Evolutionary conservation across 2,113 vertebrate species (phyloP).

Genomic region (Pedionomus torquatus): DNA sequence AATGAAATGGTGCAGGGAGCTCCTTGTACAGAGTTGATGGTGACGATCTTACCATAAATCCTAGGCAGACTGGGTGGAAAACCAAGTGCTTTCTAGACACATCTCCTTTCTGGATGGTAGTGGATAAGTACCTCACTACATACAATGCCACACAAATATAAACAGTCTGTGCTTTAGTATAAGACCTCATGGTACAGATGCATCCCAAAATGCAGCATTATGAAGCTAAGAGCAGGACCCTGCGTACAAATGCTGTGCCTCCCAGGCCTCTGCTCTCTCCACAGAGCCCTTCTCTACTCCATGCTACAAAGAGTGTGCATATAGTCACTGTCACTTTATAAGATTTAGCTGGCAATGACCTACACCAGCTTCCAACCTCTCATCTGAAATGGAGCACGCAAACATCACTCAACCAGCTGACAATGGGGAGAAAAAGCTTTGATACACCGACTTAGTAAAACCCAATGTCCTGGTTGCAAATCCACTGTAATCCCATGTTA

Average conservation of each 20-base stretch:
- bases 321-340: neutral
- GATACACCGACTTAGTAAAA: neutral
- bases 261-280: neutral
- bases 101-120: neutral
- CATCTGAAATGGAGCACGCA: neutral
- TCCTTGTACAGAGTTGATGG: neutral
- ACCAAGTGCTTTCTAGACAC: neutral
- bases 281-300: neutral
- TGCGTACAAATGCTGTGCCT: neutral
- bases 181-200: neutral
- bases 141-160: neutral
- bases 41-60: neutral
- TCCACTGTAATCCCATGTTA: conserved; percentile 11
- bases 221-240: neutral
- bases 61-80: neutral
- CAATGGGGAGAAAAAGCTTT: neutral
- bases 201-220: neutral
- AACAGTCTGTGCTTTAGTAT: neutral
- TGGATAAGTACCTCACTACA: neutral
- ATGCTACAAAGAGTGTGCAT: no score
- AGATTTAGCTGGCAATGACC: neutral
- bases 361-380: neutral
- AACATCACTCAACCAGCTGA: neutral
- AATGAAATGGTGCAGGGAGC: neutral
- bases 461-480: neutral